These are phyloP conservation scores for Marmota monax DNA, from an alignment of 2,113 vertebrate species.

Conservation along the genomic window DNA sequence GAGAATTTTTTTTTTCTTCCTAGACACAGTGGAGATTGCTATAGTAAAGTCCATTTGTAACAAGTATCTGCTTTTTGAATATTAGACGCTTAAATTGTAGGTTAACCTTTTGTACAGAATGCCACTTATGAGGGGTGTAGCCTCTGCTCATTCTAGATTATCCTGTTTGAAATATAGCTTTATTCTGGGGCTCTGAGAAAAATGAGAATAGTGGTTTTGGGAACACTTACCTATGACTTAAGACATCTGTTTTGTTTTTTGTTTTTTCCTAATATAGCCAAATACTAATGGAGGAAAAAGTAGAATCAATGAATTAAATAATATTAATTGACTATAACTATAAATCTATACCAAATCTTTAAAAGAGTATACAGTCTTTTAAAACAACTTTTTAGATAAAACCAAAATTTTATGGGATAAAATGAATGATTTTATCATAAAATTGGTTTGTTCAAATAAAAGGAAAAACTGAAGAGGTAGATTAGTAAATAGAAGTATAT, in stretches of 20 bases:
- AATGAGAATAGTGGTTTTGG: background rate
- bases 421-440: background rate
- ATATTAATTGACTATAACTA: background rate
- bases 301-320: background rate
- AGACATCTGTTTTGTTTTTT: background rate
- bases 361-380: background rate
- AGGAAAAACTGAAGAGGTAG: background rate
- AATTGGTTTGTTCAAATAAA: background rate
- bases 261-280: background rate
- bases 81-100: background rate
- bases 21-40: background rate
- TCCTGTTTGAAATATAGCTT: background rate
- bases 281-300: background rate
- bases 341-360: background rate
- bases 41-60: background rate
- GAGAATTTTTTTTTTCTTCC: background rate
- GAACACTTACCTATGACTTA: background rate
- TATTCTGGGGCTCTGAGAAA: background rate
- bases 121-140: background rate
- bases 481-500: background rate
- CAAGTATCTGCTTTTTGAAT: background rate
- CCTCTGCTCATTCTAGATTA: background rate
- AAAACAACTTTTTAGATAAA: slow-evolving; percentile 5
- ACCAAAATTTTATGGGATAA: background rate
- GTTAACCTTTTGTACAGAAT: background rate